Conservation (phyloP, 2,797 vertebrate species). For the Lepilemur septentrionalis region DNA sequence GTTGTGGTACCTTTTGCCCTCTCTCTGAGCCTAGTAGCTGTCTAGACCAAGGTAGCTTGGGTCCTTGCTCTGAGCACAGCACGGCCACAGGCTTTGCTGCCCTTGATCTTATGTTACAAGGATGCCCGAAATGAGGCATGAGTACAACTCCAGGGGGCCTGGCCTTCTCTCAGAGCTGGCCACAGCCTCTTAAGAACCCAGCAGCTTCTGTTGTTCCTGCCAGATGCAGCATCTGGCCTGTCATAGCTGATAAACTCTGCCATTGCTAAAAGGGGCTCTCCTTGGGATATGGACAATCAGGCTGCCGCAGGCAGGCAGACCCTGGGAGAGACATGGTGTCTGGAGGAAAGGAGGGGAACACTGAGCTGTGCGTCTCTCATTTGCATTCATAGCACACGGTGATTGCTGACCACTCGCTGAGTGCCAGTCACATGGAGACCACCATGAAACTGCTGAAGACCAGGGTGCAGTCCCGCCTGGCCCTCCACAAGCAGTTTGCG, state of each 20-base stretch:
- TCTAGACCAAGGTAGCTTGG: neutral
- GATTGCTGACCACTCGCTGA: slow-evolving; percentile 90
- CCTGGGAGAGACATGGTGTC: neutral
- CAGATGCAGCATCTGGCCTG: neutral
- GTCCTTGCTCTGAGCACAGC: neutral
- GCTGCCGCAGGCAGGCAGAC: neutral
- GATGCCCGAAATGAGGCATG: neutral
- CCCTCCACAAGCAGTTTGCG: slow-evolving; percentile 96
- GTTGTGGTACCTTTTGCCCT: neutral
- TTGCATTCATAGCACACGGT: slow-evolving; percentile 82
- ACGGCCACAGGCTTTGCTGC: neutral
- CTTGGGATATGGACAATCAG: neutral
- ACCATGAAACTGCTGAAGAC: slow-evolving; percentile 94
- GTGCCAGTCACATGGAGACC: slow-evolving; percentile 97
- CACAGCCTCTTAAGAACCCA: neutral
- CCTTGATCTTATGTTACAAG: neutral
- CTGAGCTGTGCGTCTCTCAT: neutral
- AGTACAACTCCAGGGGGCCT: neutral
- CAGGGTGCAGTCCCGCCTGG: slow-evolving; percentile 93
- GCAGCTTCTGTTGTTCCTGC: neutral
- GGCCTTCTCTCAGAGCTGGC: neutral
- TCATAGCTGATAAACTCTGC: neutral
- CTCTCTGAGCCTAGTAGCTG: neutral
- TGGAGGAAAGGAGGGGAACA: neutral
- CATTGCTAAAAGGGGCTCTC: neutral